Evolutionary conservation across 2,888 invertebrate species (phyloP).

Genomic region (Xylota segnis): DNA sequence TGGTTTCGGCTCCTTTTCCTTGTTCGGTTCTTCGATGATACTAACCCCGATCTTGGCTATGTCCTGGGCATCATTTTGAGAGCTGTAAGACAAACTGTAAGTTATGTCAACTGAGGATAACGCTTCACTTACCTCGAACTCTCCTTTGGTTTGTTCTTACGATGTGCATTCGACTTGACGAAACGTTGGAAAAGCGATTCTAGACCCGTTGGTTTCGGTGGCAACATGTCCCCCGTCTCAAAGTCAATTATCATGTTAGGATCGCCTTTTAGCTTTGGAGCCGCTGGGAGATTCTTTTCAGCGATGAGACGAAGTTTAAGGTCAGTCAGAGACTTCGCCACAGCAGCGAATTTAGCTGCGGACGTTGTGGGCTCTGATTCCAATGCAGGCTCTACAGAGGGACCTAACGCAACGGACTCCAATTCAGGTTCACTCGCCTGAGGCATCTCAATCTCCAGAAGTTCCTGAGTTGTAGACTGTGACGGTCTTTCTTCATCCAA

Average conservation of each 20-base stretch:
- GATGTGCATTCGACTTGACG: conserved; percentile 88
- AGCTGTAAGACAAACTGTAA: conserved; percentile 81
- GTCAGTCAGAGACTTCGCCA: conserved; percentile 15
- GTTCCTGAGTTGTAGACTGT: conserved; percentile 29
- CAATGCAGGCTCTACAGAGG: conserved; percentile 51
- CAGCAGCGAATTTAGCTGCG: neutral
- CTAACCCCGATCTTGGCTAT: conserved; percentile 81
- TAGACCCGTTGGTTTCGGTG: conserved; percentile 86
- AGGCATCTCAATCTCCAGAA: conserved; percentile 37
- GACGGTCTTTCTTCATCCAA: conserved; percentile 9
- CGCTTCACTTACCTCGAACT: conserved; percentile 82
- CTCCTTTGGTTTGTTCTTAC: conserved; percentile 86
- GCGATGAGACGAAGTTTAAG: conserved; percentile 58
- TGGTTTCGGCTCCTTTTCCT: conserved; percentile 85
- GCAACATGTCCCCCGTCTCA: conserved; percentile 84
- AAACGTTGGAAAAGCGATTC: conserved; percentile 90
- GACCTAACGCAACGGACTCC: conserved; percentile 60
- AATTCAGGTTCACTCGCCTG: neutral
- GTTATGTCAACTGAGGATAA: neutral
- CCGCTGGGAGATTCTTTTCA: conserved; percentile 77
- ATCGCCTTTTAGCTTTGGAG: conserved; percentile 86
- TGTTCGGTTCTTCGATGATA: conserved; percentile 79
- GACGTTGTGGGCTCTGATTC: conserved; percentile 4
- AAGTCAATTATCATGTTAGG: conserved; percentile 87
- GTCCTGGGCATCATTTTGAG: conserved; percentile 84